These are phyloP conservation scores for Channa argus DNA, from an alignment of 2,113 vertebrate species.

Conservation along the genomic window DNA sequence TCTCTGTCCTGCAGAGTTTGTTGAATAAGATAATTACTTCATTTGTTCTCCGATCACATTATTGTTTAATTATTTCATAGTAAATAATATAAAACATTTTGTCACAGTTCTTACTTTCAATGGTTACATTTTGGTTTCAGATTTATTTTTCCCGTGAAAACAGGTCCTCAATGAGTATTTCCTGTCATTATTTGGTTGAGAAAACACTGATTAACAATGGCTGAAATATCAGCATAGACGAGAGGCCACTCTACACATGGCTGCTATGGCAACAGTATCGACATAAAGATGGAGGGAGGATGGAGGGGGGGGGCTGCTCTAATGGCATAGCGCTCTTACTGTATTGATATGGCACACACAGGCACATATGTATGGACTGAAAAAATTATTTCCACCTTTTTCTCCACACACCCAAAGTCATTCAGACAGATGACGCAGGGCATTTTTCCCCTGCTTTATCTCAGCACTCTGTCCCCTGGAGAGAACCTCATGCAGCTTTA, in stretches of 20 bases:
- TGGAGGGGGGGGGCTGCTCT: conserved; percentile 32
- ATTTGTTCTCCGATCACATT: no score
- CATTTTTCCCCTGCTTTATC: conserved; percentile 38
- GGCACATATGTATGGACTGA: conserved; percentile 30
- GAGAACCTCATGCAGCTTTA: conserved; percentile 35
- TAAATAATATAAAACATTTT: no score
- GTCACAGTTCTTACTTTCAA: no score
- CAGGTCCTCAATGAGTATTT: no score
- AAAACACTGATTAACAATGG: conserved; percentile 2
- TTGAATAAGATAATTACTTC: no score
- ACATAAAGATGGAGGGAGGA: conserved; percentile 39
- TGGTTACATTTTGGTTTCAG: no score
- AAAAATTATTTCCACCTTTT: conserved; percentile 41
- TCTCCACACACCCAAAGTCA: conserved; percentile 23
- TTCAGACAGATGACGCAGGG: conserved; percentile 25
- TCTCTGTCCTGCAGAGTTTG: no score
- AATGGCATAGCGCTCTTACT: conserved; percentile 69
- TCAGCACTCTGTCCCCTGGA: conserved; percentile 41
- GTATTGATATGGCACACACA: conserved; percentile 73
- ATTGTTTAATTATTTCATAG: no score
- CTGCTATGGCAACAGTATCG: conserved; percentile 78
- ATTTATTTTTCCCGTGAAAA: no score
- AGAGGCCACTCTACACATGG: conserved; percentile 58
- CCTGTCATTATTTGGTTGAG: no score
- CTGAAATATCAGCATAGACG: conserved; percentile 49